A percentile compares a stretch with the other conserved stretches of the same genome.
These are phyloP conservation scores for Eufriesea mexicana DNA, from an alignment of 1,140 invertebrate species.

Conservation along the genomic window DNA sequence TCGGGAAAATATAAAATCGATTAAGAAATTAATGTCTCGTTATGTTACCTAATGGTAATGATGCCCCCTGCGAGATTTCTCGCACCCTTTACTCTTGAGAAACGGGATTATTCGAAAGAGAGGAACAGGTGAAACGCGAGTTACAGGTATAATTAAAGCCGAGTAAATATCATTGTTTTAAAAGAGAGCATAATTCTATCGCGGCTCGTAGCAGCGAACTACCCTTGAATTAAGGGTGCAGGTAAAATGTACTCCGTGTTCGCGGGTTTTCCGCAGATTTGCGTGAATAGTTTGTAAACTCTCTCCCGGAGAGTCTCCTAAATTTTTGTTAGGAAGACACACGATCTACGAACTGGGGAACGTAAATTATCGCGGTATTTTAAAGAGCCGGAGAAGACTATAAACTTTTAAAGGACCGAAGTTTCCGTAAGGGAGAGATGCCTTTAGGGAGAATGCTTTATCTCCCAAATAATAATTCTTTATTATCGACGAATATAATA, in stretches of 20 bases:
- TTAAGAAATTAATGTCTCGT: no score
- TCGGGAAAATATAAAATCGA: no score
- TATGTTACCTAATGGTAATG: no score
- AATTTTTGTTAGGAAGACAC: conserved; percentile 29
- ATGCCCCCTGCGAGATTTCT: no score
- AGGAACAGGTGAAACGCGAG: neutral
- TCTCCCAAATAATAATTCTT: neutral
- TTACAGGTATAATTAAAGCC: neutral
- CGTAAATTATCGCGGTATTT: neutral
- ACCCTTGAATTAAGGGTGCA: neutral
- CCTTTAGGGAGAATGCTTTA: neutral
- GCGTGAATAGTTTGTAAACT: neutral
- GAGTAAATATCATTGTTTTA: neutral
- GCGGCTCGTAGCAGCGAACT: no score
- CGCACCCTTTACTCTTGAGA: no score
- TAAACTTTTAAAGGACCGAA: neutral
- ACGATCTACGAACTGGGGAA: neutral
- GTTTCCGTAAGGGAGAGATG: neutral
- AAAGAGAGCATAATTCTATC: neutral
- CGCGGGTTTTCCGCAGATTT: neutral
- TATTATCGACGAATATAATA: neutral
- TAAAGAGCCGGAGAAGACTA: neutral
- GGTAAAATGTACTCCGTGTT: no score
- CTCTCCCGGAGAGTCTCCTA: neutral
- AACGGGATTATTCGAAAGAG: no score